phyloP scores from a whole-genome alignment of 2,113 vertebrate genomes.

The Stegostoma tigrinum region DNA sequence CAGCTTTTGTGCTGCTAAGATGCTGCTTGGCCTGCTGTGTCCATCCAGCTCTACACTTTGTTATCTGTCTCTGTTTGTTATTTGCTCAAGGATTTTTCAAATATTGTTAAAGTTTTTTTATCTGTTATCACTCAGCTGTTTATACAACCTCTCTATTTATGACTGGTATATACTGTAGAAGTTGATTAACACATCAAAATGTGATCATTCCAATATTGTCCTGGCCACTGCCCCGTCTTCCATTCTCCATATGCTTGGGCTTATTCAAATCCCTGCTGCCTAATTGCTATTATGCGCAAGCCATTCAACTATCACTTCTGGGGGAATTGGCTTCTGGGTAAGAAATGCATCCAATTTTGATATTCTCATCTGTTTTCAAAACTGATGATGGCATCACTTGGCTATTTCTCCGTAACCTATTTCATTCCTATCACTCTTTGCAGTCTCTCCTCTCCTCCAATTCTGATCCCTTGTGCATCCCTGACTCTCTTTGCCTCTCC shows the following conservation, averaged over 20 bases:
- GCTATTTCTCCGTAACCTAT: no score
- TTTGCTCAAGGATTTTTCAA: not conserved
- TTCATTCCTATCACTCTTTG: no score
- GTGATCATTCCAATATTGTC: not conserved
- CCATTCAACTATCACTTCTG: not conserved
- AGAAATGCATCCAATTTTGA: not conserved
- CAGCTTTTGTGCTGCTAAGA: no score
- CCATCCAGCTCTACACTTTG: no score
- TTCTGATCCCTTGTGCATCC: no score
- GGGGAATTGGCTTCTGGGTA: not conserved
- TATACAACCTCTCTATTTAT: not conserved
- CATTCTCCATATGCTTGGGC: not conserved
- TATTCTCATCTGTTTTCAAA: not conserved
- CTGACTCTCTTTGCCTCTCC: no score
- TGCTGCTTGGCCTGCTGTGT: no score
- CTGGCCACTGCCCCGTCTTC: not conserved
- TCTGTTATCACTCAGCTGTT: not conserved
- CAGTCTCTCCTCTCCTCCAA: no score
- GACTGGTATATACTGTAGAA: not conserved
- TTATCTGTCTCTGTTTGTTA: no score
- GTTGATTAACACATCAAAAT: not conserved
- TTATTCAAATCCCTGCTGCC: not conserved
- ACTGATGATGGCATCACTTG: no score
- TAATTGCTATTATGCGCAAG: not conserved
- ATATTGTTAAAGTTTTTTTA: not conserved